phyloP scores from a whole-genome alignment of 2,797 vertebrate genomes.

The Onychomys torridus region DNA sequence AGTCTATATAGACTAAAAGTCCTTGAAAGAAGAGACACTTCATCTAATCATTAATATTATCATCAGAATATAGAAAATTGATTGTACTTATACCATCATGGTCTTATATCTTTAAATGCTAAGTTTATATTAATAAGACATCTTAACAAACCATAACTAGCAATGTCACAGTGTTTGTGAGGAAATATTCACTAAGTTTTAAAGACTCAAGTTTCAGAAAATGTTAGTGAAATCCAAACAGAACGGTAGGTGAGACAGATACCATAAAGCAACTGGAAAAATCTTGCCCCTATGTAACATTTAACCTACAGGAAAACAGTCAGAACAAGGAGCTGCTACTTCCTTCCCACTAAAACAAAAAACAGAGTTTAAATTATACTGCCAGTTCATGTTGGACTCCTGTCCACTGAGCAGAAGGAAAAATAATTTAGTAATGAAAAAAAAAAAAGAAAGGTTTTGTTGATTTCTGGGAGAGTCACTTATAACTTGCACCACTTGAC shows the following conservation, averaged over 20 bases:
- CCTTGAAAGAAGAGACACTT: not conserved
- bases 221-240: not conserved
- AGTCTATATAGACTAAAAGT: not conserved
- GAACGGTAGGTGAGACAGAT: not conserved
- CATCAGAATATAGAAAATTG: not conserved
- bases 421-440: not conserved
- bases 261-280: not conserved
- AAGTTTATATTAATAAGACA: not conserved
- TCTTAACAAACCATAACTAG: not conserved
- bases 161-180: not conserved
- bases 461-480: not conserved
- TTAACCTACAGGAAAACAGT: not conserved
- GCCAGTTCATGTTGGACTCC: fast-evolving
- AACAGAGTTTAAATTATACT: not conserved
- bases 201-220: not conserved
- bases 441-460: not conserved
- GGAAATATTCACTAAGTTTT: not conserved
- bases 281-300: fast-evolving
- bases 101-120: not conserved
- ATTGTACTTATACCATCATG: not conserved
- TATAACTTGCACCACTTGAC: not conserved
- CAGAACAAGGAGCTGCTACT: not conserved
- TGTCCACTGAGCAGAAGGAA: not conserved
- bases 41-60: not conserved
- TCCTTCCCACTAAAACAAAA: not conserved